Conservation (phyloP, 2,888 invertebrate species). For the Catocala sponsa region DNA sequence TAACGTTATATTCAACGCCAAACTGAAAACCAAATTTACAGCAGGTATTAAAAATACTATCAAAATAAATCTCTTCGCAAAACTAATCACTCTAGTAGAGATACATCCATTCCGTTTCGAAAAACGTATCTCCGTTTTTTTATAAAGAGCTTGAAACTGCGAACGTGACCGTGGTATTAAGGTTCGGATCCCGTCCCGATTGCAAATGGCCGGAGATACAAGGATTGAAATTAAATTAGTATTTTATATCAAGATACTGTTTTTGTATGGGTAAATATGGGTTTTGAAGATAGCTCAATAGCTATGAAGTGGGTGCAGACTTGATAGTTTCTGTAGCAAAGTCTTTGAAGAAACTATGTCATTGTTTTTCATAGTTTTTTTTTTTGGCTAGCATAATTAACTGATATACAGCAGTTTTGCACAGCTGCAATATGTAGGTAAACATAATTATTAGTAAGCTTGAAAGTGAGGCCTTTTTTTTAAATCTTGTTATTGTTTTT, state of each 20-base stretch:
- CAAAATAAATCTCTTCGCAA: slow-evolving; percentile 35
- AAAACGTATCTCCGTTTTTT: slow-evolving; percentile 32
- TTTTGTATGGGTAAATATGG: slow-evolving; percentile 14
- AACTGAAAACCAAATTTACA: background rate
- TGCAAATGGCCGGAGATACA: slow-evolving; percentile 19
- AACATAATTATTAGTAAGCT: too few species aligned
- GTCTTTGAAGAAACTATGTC: too few species aligned
- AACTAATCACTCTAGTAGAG: slow-evolving; percentile 34
- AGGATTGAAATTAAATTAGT: slow-evolving; percentile 23
- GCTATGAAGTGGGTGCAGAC: background rate
- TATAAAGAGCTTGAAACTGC: slow-evolving; percentile 43
- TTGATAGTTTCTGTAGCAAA: too few species aligned
- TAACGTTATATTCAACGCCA: too few species aligned
- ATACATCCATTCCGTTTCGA: slow-evolving; percentile 27
- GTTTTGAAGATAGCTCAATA: slow-evolving; percentile 2
- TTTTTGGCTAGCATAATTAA: too few species aligned
- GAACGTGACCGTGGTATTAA: slow-evolving; percentile 34
- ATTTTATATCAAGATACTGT: slow-evolving; percentile 20
- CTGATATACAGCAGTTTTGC: too few species aligned
- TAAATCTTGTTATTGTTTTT: too few species aligned
- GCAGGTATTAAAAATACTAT: background rate
- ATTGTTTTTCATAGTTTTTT: too few species aligned
- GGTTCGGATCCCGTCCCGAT: slow-evolving; percentile 6
- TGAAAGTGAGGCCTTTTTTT: too few species aligned
- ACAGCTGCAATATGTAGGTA: too few species aligned